Base-by-base conservation (phyloP, 2,797 vertebrate genomes). In the Dicrostonyx torquatus region DNA sequence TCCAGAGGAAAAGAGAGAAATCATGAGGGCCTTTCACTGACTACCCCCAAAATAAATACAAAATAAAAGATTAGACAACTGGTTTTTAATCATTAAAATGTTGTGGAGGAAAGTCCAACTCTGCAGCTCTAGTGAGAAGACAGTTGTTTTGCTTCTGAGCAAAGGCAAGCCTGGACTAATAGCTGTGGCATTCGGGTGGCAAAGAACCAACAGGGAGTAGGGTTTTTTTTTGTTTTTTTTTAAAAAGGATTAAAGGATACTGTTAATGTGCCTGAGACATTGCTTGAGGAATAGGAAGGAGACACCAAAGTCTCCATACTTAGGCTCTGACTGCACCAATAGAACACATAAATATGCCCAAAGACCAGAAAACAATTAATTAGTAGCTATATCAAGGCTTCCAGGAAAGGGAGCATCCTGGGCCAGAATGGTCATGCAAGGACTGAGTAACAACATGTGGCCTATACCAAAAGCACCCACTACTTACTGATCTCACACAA, bases 41-140 rank as follows among this genome's bases (percentile, higher is more conserved):
- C 93, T 95, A 93, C 94, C 75, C 58, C 92, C 92, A 95, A 97
- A 96, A 94, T 93, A 95, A 97, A 97, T 85, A 97, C 17, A 94
- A 95, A 95, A 89, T 76, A 92, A 97, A 93, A 72, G 53, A 58
- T 94, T 60, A 73, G 64, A 77, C 60, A 92, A 89, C 82, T 60
- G 73, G 82, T 91, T 91, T 97, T 94, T 90, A 97, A 97, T 96
- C 96, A 96, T 96, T 97, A 97, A 97, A 97, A 96, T 93, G 89
- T 77, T 95, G 87, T 75, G 90, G 95, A 95, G 84, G 83, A 96
- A 97, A 96, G 93, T 96, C 94, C 97, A 96, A 82, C 15, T 8
- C 53, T 90, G 43, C 26, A 86, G 88, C 92, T 94, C 90, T 79
- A 88, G 70, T 88, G 58, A 95, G 58, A 95, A 79, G 77, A 75